Base-by-base conservation (phyloP, 2,797 vertebrate genomes). In the Rhinophrynus dorsalis region DNA sequence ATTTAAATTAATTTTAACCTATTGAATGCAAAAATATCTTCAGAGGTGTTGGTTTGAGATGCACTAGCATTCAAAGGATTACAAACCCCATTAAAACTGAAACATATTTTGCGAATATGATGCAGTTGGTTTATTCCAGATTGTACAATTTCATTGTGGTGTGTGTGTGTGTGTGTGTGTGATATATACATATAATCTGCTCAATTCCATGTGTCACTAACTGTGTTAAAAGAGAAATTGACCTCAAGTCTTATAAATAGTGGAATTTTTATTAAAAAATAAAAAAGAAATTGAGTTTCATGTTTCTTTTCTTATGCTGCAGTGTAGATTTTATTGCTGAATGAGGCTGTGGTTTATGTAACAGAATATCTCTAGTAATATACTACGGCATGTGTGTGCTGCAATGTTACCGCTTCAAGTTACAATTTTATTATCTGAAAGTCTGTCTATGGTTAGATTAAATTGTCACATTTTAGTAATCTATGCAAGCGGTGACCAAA, bases 391-490 rank as follows among this genome's bases (percentile, higher is more conserved):
- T 73, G 62, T 73, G 69, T 66, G 62, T 38, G 54, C 45, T 44
- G 32, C 69, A 73, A 51, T 42, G 54, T 73, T 58, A 52, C 45
- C 32, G 69, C 55, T n/a, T 73, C 55, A n/a, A 37, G 55, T 73
- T 73, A 73, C 69, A 26, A 33, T 73, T 72, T 73, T 73, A 73
- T 73, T 73, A 73, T 66, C 69, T 66, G 33, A 73, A 73, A 73
- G 69, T 59, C 62, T 26, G 33, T 54, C 69, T 73, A 66, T 52
- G 69, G 69, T 59, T 73, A 73, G 61, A 73, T 66, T 73, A 73
- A 73, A 73, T 73, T 73, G 69, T 73, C 69, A 73, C 51, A 50
- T 59, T 73, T 66, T 66, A 66, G 69, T 73, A 73, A 73, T 73
- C 69, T 60, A 55, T 44, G 69, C 54, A 66, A 73, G 69, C 44